These are phyloP conservation scores for Limnephilus lunatus DNA, from an alignment of 2,888 invertebrate species.

Conservation along the genomic window DNA sequence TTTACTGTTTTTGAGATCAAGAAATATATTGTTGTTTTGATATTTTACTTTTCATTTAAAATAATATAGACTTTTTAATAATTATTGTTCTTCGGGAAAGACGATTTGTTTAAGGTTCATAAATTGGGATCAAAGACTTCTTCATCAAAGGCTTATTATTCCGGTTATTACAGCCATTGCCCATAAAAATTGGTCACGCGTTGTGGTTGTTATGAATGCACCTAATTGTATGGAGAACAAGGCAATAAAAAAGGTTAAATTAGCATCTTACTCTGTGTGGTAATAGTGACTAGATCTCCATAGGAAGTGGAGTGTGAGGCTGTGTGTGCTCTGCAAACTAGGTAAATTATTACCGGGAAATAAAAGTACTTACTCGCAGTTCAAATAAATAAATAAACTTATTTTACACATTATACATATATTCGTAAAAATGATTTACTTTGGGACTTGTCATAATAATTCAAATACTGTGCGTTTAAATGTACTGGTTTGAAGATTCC, in stretches of 20 bases:
- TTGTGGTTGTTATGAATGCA: not conserved
- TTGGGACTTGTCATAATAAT: too few species aligned
- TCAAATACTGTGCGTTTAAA: too few species aligned
- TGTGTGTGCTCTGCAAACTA: not conserved
- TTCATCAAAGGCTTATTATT: not conserved
- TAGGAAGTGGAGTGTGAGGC: not conserved
- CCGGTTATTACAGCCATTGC: not conserved
- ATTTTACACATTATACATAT: too few species aligned
- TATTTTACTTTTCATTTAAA: too few species aligned
- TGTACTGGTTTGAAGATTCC: too few species aligned
- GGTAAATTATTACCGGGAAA: not conserved
- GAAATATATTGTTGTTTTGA: too few species aligned
- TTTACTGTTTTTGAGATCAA: too few species aligned
- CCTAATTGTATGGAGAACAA: not conserved
- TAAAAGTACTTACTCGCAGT: not conserved
- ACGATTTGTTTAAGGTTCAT: too few species aligned
- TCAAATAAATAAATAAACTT: not conserved
- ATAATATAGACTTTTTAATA: too few species aligned
- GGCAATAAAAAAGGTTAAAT: not conserved
- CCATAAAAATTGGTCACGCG: not conserved
- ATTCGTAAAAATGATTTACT: too few species aligned
- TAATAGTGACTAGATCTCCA: not conserved
- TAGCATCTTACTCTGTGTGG: not conserved
- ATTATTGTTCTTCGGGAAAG: too few species aligned
- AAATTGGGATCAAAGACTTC: too few species aligned